Evolutionary conservation across 2,113 vertebrate genomes (phyloP), one percentile per base, ranked within the genome.

Genomic region (Delphinus delphis): DNA sequence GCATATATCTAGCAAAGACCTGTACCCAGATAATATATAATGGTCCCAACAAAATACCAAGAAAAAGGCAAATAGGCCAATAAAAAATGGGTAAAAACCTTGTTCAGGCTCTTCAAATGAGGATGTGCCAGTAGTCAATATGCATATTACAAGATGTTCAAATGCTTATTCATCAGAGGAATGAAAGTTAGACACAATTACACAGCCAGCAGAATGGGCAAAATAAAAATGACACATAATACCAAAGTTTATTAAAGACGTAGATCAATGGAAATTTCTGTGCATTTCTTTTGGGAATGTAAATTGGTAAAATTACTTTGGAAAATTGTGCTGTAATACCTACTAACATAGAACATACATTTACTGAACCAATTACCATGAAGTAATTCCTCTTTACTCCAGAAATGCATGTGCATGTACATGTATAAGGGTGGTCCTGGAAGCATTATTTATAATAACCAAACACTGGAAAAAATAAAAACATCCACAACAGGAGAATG

Each of bases 401-500:
- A 68, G 33, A 82, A 90, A 87, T 87, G 25, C 7, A 67, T 62
- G 7, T 6, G 53, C 17, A 38, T 44, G 62, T 20, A 70, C 23
- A 65, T 76, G 0, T 50, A 83, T 47, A 73, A 25, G 65, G 62
- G 86, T 77, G 33, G 44, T 90, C 38, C 26, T 38, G 41, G 67
- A 90, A 79, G 8, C 44, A 76, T 38, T 86, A 63, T 60, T 94
- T 90, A 33, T 70, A 92, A 55, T 67, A 93, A 53, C 0, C 5
- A 55, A 87, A 93, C n/a, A 90, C 11, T 86, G 25, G 13, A 82
- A 77, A 95, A 90, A 90, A 81, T 68, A 44, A 84, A 68, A 92
- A 25, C 3, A 85, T 67, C 41, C 9, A 26, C 9, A 76, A 55
- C 3, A 53, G 14, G 47, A 82, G 53, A 76, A 82, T 13, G 31